Evolutionary conservation across 2,113 vertebrate genomes (phyloP).

Genomic region (Coreoperca whiteheadi): DNA sequence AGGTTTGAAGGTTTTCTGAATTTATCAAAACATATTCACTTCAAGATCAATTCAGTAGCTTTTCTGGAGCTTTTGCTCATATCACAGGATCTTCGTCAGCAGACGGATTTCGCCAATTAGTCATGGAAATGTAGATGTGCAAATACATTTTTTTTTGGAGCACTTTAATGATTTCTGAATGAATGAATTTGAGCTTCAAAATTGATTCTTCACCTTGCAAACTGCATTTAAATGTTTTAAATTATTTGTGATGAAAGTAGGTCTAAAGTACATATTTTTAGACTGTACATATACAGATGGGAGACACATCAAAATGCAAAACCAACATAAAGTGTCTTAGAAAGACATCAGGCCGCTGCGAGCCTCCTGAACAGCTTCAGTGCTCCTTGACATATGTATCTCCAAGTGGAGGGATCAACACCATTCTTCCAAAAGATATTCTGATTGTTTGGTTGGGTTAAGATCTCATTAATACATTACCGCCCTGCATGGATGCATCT

Average conservation of each 20-base stretch:
- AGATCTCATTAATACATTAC: neutral
- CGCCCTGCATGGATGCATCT: neutral
- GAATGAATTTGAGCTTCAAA: no score
- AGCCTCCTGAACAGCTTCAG: neutral
- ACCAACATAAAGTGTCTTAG: no score
- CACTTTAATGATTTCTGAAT: no score
- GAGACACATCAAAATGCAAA: no score
- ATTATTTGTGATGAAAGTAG: no score
- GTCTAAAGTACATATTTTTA: no score
- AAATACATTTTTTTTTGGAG: no score
- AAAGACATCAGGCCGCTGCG: neutral
- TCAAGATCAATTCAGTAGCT: neutral
- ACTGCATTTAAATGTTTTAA: no score
- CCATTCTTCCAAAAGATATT: neutral
- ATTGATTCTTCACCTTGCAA: no score
- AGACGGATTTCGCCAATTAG: neutral
- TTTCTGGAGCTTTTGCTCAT: neutral
- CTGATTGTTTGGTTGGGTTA: constrained; percentile 15
- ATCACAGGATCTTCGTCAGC: neutral
- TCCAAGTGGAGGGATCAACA: neutral
- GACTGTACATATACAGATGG: no score
- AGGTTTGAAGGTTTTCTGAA: no score
- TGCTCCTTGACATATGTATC: neutral
- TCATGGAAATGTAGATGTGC: neutral
- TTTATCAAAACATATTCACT: neutral